Evolutionary conservation across 2,113 vertebrate genomes (phyloP).

Genomic region (Regulus satrapa): DNA sequence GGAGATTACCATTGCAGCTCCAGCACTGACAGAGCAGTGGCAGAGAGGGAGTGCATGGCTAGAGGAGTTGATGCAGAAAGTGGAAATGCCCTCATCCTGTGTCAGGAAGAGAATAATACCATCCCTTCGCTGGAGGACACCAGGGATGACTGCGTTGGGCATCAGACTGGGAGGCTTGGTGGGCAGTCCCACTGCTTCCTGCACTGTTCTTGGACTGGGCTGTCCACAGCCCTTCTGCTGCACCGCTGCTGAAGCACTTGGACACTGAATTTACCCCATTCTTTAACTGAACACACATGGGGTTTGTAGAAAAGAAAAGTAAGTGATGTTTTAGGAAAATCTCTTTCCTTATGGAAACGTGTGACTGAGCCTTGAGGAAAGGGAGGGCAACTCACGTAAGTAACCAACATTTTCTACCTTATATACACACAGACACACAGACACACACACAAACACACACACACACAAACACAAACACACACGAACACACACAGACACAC

Average conservation of each 20-base stretch:
- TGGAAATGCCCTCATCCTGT: neutral
- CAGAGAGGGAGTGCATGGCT: neutral
- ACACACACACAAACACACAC: no score
- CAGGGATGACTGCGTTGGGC: neutral
- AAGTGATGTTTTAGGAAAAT: neutral
- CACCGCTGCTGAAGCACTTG: neutral
- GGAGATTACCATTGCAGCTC: neutral
- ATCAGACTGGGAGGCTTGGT: neutral
- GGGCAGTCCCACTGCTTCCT: neutral
- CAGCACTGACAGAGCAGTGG: neutral
- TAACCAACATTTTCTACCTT: fast-evolving
- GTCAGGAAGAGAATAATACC: neutral
- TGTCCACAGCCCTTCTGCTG: neutral
- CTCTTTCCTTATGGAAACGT: neutral
- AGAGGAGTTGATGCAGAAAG: neutral
- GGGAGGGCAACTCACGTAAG: neutral
- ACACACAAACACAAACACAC: neutral
- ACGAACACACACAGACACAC: neutral
- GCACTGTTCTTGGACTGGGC: no score
- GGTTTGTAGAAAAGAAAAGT: neutral
- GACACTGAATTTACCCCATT: neutral
- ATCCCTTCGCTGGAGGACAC: neutral
- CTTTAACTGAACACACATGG: neutral
- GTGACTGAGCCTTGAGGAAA: neutral
- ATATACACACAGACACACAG: neutral